Evolutionary conservation across 2,797 vertebrate species (phyloP).

Genomic region (Enteromius viviparus): DNA sequence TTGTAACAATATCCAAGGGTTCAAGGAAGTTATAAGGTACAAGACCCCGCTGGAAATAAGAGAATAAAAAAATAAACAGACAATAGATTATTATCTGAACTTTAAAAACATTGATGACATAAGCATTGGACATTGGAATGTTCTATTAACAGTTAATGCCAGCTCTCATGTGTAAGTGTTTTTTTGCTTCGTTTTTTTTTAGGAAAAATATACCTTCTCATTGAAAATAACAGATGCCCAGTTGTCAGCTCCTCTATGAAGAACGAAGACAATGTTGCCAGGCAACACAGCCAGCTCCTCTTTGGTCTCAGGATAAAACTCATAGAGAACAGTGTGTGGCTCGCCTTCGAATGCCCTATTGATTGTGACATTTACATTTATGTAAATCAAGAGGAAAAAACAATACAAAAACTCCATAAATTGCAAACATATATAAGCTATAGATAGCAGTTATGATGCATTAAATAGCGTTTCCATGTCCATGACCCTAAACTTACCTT

Average conservation of each 20-base stretch:
- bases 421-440: background rate
- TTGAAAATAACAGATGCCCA: conserved; percentile 97
- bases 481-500: conserved; percentile 73
- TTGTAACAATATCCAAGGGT: conserved; percentile 79
- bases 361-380: conserved; percentile 1
- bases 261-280: conserved; percentile 94
- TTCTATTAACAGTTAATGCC: background rate
- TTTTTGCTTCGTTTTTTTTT: background rate
- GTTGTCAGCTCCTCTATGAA: conserved; percentile 90
- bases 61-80: background rate
- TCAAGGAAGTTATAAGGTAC: conserved; percentile 95
- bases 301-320: conserved; percentile 87
- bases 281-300: conserved; percentile 92
- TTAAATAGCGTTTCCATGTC: background rate
- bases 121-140: conserved; percentile 37
- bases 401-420: background rate
- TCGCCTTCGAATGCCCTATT: conserved; percentile 89
- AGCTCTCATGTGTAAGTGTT: background rate
- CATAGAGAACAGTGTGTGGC: conserved; percentile 88
- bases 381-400: background rate
- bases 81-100: background rate
- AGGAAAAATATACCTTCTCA: conserved; percentile 80
- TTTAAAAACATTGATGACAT: background rate
- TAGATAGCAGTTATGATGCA: background rate
- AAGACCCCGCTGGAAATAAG: conserved; percentile 83